Base-by-base conservation (phyloP, 1,140 invertebrate genomes). In the Atta cephalotes region DNA sequence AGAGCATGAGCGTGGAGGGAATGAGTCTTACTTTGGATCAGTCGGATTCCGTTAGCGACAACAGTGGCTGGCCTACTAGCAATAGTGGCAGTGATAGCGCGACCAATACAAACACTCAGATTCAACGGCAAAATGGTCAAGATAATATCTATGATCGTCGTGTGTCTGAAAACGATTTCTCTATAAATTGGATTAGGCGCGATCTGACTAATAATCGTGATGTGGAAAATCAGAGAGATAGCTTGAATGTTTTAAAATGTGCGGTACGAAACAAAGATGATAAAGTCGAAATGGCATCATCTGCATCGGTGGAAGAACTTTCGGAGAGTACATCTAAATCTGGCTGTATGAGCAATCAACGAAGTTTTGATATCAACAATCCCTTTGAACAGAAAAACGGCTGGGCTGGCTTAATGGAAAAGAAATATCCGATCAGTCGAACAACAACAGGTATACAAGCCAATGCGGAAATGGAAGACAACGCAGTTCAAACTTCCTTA, bases 1-100 rank as follows among this genome's bases (percentile, higher is more conserved):
- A 98, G 93, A 98, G 97, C 92, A 96, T 96, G 93, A 97, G 97
- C 89, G 96, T 97, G 71, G 97, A 97, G 94, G 96, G 97, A 16
- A 97, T 96, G 95, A 95, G 94, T 85, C 81, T 95, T 21, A 94
- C 94, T 0, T 85, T 95, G 14, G 95, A 95, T 81, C 94, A 95
- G 39, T 94, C 94, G 3, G 94, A 94, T 63, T 94, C 95, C 2
- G 87, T 82, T 3, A 95, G 93, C 68, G 94, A 95, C 45, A 92
- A 91, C n/a, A 81, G 84, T 39, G 92, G 91, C 18, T 95, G 94
- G 94, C 94, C 94, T n/a, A 94, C 92, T 16, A 94, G 91, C 12
- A 93, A 93, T 78, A 94, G 94, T 35, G 92, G 92, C 78, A 94
- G 94, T 66, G 93, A 93, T 35, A 95, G 93, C 63, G 92, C 89